These are phyloP conservation scores for Drosophila mayaguana DNA, from an alignment of 2,888 invertebrate species.

Conservation along the genomic window DNA sequence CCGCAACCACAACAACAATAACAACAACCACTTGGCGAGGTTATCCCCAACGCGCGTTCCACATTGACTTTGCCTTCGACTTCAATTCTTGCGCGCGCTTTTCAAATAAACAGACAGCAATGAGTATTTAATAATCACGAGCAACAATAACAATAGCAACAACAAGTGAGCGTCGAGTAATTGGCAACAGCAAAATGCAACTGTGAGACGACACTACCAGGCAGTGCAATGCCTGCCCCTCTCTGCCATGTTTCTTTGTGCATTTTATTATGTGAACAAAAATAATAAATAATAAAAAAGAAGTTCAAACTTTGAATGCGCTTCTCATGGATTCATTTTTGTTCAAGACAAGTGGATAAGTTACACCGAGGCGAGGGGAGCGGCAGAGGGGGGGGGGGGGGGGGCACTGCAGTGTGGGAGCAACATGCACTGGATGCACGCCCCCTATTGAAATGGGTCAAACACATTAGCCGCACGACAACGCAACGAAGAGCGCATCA, in stretches of 20 bases:
- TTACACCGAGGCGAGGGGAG: constrained; percentile 7
- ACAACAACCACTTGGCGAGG: constrained; percentile 55
- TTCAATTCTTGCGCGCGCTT: constrained; percentile 68
- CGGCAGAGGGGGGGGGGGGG: background rate
- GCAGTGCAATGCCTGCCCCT: no score
- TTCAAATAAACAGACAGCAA: constrained; percentile 57
- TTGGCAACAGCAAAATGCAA: constrained; percentile 55
- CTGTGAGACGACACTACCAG: constrained; percentile 41
- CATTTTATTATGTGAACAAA: constrained; percentile 72
- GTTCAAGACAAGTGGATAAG: constrained; percentile 44
- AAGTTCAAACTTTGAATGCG: constrained; percentile 73
- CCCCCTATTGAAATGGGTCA: constrained; percentile 66
- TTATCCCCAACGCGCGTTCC: constrained; percentile 40
- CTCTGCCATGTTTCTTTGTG: constrained; percentile 53
- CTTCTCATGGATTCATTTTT: constrained; percentile 69
- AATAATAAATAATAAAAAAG: constrained; percentile 47
- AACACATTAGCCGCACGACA: constrained; percentile 61
- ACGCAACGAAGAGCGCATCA: constrained; percentile 60
- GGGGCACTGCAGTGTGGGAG: constrained; percentile 49
- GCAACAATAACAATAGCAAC: constrained; percentile 43
- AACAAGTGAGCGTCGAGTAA: constrained; percentile 43
- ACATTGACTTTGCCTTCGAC: constrained; percentile 41
- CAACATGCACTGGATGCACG: constrained; percentile 37
- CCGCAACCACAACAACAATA: constrained; percentile 46
- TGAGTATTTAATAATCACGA: constrained; percentile 72